Base-by-base conservation (phyloP, 2,888 invertebrate genomes). In the Meganola albula region DNA sequence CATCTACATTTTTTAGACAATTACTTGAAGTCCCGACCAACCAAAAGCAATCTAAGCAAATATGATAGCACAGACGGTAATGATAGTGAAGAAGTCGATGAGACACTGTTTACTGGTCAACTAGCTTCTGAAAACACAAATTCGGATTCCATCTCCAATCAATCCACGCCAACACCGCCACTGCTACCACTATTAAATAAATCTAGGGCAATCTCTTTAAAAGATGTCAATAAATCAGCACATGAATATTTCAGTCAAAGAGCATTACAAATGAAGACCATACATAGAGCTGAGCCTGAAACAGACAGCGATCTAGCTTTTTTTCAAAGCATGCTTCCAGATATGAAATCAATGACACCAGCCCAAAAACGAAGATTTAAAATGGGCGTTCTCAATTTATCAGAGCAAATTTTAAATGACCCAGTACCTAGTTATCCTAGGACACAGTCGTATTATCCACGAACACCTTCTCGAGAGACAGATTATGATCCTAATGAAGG, bases 401-500 rank as follows among this genome's bases (percentile, higher is more conserved):
- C 43, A 6, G 32, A 31, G 27, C 35, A 42, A 36, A 42, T 42
- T 36, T 42, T 42, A 37, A 29, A 41, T 37, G 41, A 37, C 6
- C 40, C 36, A 37, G 40, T 39, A 39, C 39, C 35, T 35, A 35
- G 39, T 32, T 32, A 40, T 37, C 10, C 36, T 36, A 40, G 36
- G 34, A 37, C 11, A 42, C 38, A 35, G 8, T 32, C 38, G 9
- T 42, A 38, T 38, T 38, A 38, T 42, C 42, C 38, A 42, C 42
- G 35, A 38, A 38, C 41, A 11, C 35, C 35, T 39, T 38, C 38
- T 39, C 36, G 33, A 42, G 38, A 42, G 31, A 39, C 42, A 42
- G 35, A 38, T 39, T 42, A 38, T 42, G 42, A 35, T 38, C 42
- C 42, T 38, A 4, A 33, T 38, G 38, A 31, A 42, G 34, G 41